Percentiles rank a stretch among this genome's conserved stretches.
These are phyloP conservation scores for Paraplagusia blochii DNA, from an alignment of 2,113 vertebrate genomes.

Conservation along the genomic window DNA sequence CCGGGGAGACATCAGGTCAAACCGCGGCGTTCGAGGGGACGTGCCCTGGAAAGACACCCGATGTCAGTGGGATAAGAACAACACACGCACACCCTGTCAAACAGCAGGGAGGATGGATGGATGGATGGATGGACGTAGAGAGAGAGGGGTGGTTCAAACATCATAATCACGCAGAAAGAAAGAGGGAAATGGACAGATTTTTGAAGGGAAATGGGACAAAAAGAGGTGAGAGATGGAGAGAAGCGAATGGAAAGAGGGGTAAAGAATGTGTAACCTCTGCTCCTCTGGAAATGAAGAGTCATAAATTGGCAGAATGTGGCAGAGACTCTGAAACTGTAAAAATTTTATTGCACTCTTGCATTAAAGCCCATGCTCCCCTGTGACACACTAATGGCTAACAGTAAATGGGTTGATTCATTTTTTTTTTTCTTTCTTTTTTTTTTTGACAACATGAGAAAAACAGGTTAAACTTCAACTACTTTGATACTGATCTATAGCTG, in stretches of 20 bases:
- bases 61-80: slow-evolving; percentile 68
- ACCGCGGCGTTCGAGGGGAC: slow-evolving; percentile 47
- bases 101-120: slow-evolving; percentile 53
- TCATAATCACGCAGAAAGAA: slow-evolving; percentile 24
- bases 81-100: slow-evolving; percentile 67
- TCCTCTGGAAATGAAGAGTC: slow-evolving; percentile 33
- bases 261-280: slow-evolving; percentile 19
- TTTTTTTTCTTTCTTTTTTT: too few species aligned
- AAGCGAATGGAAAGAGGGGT: slow-evolving; percentile 19
- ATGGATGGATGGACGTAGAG: slow-evolving; percentile 21
- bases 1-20: slow-evolving; percentile 57
- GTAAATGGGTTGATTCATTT: neutral
- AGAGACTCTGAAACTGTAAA: slow-evolving; percentile 16
- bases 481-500: neutral
- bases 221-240: slow-evolving; percentile 22
- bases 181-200: slow-evolving; percentile 29
- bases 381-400: slow-evolving; percentile 22
- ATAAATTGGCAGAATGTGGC: slow-evolving; percentile 33
- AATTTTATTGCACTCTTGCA: slow-evolving; percentile 21
- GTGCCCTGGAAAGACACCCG: slow-evolving; percentile 70
- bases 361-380: slow-evolving; percentile 14
- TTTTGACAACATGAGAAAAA: too few species aligned
- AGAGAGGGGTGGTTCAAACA: slow-evolving; percentile 34
- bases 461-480: too few species aligned
- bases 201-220: slow-evolving; percentile 22